Percentiles rank a stretch among this genome's conserved stretches.
Conservation (phyloP, 2,797 vertebrate genomes). For the Macroramphosus scolopax region DNA sequence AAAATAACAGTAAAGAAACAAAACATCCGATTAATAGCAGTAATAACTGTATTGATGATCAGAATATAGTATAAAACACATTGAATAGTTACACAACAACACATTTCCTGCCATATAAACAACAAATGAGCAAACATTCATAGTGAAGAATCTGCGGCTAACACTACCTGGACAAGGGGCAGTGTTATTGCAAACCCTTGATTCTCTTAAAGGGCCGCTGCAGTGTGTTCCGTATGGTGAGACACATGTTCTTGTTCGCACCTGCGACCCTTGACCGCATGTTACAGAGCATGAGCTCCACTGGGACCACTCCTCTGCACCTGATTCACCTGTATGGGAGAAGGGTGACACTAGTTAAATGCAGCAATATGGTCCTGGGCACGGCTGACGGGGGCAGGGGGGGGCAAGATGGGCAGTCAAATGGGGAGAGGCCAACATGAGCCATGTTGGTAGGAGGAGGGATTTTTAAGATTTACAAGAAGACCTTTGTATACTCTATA, state of each 20-base stretch:
- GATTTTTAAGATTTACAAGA: constrained; percentile 36
- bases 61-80: constrained; percentile 59
- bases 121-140: constrained; percentile 69
- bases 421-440: constrained; percentile 43
- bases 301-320: constrained; percentile 99
- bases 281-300: constrained; percentile 99
- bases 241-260: constrained; percentile 99
- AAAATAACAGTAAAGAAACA: constrained; percentile 57
- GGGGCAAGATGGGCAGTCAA: constrained; percentile 43
- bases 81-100: constrained; percentile 57
- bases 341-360: constrained; percentile 89
- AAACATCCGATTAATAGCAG: constrained; percentile 56
- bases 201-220: constrained; percentile 99
- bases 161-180: constrained; percentile 99
- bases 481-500: constrained; percentile 42
- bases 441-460: constrained; percentile 42
- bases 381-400: constrained; percentile 48
- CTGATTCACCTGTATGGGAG: constrained; percentile 99
- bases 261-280: constrained; percentile 99
- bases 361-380: constrained; percentile 78
- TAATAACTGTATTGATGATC: constrained; percentile 38
- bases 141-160: constrained; percentile 90
- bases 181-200: constrained; percentile 99
- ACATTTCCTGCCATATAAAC: constrained; percentile 70
- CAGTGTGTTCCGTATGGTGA: constrained; percentile 99